Base-by-base conservation (phyloP, 2,113 vertebrate species). In the Pygoscelis adeliae region DNA sequence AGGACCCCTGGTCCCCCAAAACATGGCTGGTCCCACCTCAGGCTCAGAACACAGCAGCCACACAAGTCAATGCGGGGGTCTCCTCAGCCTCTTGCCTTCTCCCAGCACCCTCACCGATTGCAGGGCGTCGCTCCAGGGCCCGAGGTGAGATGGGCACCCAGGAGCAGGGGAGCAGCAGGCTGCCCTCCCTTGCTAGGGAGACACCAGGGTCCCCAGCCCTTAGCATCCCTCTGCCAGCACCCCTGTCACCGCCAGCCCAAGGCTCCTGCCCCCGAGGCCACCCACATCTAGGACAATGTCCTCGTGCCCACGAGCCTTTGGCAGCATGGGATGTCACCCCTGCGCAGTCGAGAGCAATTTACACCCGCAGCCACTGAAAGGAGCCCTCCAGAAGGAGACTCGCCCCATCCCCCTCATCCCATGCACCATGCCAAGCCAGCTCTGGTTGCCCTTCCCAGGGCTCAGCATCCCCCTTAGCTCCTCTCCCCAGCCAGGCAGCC, bases 341-440 rank as follows among this genome's bases (percentile, higher is more conserved):
- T 7, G 10, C 6, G 1, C 26, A 12, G 32, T 14, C 1, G 3
- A 32, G 6, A 25, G 36, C 8, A 0, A 46, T 15, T 34, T 13
- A 7, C 18, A 29, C 34, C 44, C 9, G 1, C 4, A 6, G 50
- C 34, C 6, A 6, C 66, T 10, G 32, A 30, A 44, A n/a, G 8
- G 38, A 87, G 3, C 62, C 80, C 15, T 9, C 23, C 46, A 8
- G 32, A 55, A 78, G 32, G 25, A 50, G 6, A 2, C 13, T 59
- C 11, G 1, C 9, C 38, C 3, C 1, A 0, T 52, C 14, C 6
- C 34, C 14, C 20, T 55, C 81, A 3, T 11, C 29, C 27, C 56
- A 2, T 0, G 7, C 58, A 5, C 3, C 1, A 0, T 2, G 0
- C 26, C 67, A 13, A 15, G 40, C 36, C 20, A 6, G 20, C 52